These are phyloP conservation scores for Scolopax rusticola DNA, from an alignment of 2,797 vertebrate genomes.

Conservation along the genomic window DNA sequence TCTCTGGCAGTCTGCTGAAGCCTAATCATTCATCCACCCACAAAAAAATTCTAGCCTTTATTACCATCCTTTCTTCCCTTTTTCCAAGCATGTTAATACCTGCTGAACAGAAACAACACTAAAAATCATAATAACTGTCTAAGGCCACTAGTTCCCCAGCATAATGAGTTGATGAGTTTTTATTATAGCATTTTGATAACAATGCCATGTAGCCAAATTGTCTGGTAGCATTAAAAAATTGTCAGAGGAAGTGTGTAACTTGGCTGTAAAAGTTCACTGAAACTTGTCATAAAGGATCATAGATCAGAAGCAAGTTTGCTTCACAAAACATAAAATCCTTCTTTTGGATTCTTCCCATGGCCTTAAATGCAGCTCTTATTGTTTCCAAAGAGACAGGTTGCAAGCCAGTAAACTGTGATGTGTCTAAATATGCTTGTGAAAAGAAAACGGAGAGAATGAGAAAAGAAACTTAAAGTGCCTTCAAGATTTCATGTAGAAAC, in stretches of 20 bases:
- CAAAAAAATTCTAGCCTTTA: constrained; percentile 11
- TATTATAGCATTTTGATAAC: constrained; percentile 45
- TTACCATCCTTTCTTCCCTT: neutral
- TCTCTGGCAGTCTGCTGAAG: neutral
- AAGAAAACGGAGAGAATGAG: neutral
- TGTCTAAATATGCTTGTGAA: neutral
- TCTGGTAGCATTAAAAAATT: constrained; percentile 9
- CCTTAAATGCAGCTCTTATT: neutral
- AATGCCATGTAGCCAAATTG: neutral
- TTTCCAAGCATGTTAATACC: constrained; percentile 28
- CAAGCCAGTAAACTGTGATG: neutral
- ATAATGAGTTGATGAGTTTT: constrained; percentile 18
- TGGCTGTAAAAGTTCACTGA: constrained; percentile 36
- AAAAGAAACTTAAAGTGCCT: neutral
- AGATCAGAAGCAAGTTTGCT: neutral
- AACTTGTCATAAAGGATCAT: neutral
- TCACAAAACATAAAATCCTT: constrained; percentile 5
- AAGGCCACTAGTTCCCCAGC: neutral
- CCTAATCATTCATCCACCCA: constrained; percentile 11
- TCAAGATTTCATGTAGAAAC: neutral
- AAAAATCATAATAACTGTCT: constrained; percentile 9
- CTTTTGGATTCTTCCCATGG: neutral
- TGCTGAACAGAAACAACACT: constrained; percentile 30
- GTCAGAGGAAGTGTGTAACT: neutral
- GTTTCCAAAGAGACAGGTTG: neutral